phyloP scores from a whole-genome alignment of 2,113 vertebrate genomes.

The Calyptommatus sinebrachiatus region DNA sequence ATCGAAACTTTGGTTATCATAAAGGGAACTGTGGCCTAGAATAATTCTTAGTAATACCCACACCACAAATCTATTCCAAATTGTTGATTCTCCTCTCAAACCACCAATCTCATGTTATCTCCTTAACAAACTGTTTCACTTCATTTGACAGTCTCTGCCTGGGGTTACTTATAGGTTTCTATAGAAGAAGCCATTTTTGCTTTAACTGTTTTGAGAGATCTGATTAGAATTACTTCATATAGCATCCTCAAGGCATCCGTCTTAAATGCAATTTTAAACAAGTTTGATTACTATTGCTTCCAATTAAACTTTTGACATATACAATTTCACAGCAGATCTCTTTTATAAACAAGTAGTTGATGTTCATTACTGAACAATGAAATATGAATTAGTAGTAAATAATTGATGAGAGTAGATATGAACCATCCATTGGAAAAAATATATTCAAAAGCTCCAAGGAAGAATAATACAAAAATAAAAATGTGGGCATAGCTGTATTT shows the following conservation, averaged over 20 bases:
- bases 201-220: background rate
- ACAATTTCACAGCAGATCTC: constrained; percentile 1
- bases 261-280: background rate
- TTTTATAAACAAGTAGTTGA: constrained; percentile 33
- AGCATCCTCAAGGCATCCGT: background rate
- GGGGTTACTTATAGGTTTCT: background rate
- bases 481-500: background rate
- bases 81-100: too few species aligned
- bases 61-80: too few species aligned
- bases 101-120: background rate
- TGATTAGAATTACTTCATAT: background rate
- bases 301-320: constrained; percentile 28
- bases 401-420: constrained; percentile 33
- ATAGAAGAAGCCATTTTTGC: background rate
- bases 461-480: constrained; percentile 27
- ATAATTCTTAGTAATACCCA: background rate
- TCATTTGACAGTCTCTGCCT: background rate
- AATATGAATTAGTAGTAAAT: constrained; percentile 39
- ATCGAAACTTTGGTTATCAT: background rate
- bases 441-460: constrained; percentile 5
- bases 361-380: constrained; percentile 36
- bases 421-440: constrained; percentile 21
- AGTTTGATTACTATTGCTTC: constrained; percentile 24
- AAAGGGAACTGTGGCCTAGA: background rate
- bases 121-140: background rate